Base-by-base conservation (phyloP, 1,140 invertebrate species). In the Helicorthomorpha holstii region DNA sequence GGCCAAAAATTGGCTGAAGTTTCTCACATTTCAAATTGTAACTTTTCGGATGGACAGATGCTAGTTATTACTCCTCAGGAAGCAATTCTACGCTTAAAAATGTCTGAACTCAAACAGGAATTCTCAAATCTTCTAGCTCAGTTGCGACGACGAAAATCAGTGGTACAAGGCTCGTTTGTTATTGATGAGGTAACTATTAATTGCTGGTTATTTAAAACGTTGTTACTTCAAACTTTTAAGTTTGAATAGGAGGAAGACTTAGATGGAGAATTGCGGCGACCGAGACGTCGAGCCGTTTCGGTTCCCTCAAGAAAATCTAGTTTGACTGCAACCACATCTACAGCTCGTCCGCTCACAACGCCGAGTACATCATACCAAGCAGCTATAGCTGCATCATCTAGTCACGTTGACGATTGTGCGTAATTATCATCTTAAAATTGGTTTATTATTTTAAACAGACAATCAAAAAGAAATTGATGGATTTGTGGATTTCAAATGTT, bases 51-150 rank as follows among this genome's bases (percentile, higher is more conserved):
- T 34, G 29, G 29, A 7, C 16, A 25, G 60, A 60, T n/a, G 62
- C 21, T 46, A 12, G 4, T 64, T 27, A 56, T 58, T 2, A 63
- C 61, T 19, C 55, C 59, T 7, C 42, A 56, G 14, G 60, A 64
- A 24, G n/a, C n/a, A n/a, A 7, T 34, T 7, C 57, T 69, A 14
- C 58, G 64, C n/a, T 59, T 59, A n/a, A 62, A 65, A 27, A 64
- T 74, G 4, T 70, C 71, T 49, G 59, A 63, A 14, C 63, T 75
- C 1, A 74, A 73, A 59, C 69, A 68, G 43, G 71, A 74, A 54
- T 75, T 72, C 52, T 66, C 69, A 2, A 66, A 74, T 54, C 58
- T 75, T 3, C 61, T 75, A 50, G 61, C 70, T 21, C 72, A 74
- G 53, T 59, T 74, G 42, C 57, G 72, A 19, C 62, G 69, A 29